phyloP scores from a whole-genome alignment of 2,797 vertebrate genomes.

The Lacerta agilis region DNA sequence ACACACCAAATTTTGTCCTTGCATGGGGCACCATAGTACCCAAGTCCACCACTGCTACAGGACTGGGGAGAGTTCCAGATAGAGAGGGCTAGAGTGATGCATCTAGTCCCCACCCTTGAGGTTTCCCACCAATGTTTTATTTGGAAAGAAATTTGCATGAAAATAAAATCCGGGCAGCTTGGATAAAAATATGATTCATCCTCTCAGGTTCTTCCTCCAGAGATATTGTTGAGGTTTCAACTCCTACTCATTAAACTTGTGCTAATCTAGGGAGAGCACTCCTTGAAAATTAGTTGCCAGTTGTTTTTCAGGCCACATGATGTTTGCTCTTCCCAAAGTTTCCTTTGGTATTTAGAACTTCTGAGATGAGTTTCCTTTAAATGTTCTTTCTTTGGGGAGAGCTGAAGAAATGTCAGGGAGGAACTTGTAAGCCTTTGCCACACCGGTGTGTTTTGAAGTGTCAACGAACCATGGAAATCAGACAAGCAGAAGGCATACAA shows the following conservation, averaged over 20 bases:
- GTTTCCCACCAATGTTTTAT: not conserved
- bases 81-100: too few species aligned
- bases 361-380: not conserved
- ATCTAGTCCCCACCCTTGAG: too few species aligned
- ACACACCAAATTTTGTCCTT: too few species aligned
- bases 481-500: not conserved
- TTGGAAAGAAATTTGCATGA: constrained; percentile 32
- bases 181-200: constrained; percentile 26
- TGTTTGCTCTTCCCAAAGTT: constrained; percentile 29
- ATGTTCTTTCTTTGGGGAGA: constrained; percentile 8
- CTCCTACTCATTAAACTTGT: constrained; percentile 19
- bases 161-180: constrained; percentile 15
- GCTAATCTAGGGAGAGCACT: not conserved
- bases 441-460: not conserved
- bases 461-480: not conserved
- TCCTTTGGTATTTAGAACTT: constrained; percentile 18
- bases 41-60: too few species aligned
- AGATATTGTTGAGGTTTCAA: constrained; percentile 22
- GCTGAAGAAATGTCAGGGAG: not conserved
- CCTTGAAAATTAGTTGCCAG: constrained; percentile 26
- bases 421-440: not conserved
- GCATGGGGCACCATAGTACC: too few species aligned
- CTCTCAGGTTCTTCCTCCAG: not conserved
- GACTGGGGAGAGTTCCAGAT: too few species aligned
- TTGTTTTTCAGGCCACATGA: constrained; percentile 15